Evolutionary conservation across 30 jellyfish, hydroid and myxozoan genomes (phyloP).

Genomic region (Aurelia coerulea): DNA sequence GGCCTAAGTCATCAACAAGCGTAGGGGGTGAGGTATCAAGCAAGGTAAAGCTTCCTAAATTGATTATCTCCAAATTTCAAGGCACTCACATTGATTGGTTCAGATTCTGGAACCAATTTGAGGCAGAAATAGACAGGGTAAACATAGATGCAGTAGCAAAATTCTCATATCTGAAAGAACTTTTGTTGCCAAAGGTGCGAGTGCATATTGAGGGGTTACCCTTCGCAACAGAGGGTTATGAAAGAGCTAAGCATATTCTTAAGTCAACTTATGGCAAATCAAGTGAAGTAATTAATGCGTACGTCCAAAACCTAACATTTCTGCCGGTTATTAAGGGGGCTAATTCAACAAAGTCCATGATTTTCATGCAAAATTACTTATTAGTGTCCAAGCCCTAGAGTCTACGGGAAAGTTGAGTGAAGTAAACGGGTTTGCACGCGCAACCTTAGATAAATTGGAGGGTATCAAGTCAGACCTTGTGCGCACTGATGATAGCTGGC

Average conservation of each 20-base stretch:
- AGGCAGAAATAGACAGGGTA: no score
- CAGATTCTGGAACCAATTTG: no score
- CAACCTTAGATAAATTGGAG: no score
- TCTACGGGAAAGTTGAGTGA: no score
- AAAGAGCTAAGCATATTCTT: constrained; percentile 67
- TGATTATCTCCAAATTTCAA: constrained; percentile 39
- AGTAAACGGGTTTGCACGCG: no score
- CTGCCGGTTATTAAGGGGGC: constrained; percentile 71
- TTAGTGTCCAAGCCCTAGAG: no score
- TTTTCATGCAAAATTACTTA: no score
- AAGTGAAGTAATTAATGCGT: constrained; percentile 79
- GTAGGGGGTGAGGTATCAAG: constrained; percentile 26
- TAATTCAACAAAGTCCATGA: no score
- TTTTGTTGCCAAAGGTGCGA: constrained; percentile 56
- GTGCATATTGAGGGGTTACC: constrained; percentile 72
- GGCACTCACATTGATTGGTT: no score
- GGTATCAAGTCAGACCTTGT: no score
- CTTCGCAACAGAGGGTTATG: constrained; percentile 77
- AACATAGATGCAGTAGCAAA: no score
- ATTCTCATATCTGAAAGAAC: constrained; percentile 66
- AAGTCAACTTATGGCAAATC: constrained; percentile 67
- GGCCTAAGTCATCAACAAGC: constrained; percentile 31
- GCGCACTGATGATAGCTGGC: no score
- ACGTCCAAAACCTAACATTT: constrained; percentile 59
- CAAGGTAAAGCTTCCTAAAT: constrained; percentile 63